Evolutionary conservation across 2,888 invertebrate genomes (phyloP), one percentile per base, ranked within the genome.

Genomic region (Habrosyne pyritoides): DNA sequence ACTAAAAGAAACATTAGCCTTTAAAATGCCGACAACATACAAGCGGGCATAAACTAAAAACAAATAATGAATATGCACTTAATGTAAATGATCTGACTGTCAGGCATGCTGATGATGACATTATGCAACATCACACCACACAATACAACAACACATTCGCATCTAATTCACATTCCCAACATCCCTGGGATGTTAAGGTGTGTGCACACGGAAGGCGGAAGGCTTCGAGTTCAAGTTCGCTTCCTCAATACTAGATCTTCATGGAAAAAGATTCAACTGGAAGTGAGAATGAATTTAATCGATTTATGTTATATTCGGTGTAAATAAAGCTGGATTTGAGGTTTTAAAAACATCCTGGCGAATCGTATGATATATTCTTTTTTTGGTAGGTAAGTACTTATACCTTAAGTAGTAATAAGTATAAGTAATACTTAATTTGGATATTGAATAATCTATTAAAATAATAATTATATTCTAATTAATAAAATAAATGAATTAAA

Each of bases 211-310:
- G 67, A 71, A 75, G 66, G 56, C 67, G 67, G 68, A 71, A 73
- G 61, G 56, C 59, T 46, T 42, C 14, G 28, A 57, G 70, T 73
- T 74, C 71, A 76, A 77, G 75, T 69, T 67, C 63, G 56, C 60
- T 71, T 66, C 66, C 69, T 63, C 42, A 7, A 42, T 28, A 18
- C 21, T 28, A 28, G 10, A 30, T 50, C 21, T 28, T 7, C 30
- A 12, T 24, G 28, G 50, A 28, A 30, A 14, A 50, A 21, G 10
- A 30, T 10, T 22, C 10, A 14, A 30, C 50, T 50, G 12, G 50
- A 50, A 10, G 28, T 28, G n/a, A n/a, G n/a, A n/a, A n/a, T n/a
- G n/a, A n/a, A n/a, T n/a, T n/a, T n/a, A n/a, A n/a, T n/a, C n/a
- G n/a, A n/a, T n/a, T n/a, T n/a, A n/a, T n/a, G n/a, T n/a, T n/a